phyloP scores from a whole-genome alignment of 2,113 vertebrate genomes.

The Lipotes vexillifer region DNA sequence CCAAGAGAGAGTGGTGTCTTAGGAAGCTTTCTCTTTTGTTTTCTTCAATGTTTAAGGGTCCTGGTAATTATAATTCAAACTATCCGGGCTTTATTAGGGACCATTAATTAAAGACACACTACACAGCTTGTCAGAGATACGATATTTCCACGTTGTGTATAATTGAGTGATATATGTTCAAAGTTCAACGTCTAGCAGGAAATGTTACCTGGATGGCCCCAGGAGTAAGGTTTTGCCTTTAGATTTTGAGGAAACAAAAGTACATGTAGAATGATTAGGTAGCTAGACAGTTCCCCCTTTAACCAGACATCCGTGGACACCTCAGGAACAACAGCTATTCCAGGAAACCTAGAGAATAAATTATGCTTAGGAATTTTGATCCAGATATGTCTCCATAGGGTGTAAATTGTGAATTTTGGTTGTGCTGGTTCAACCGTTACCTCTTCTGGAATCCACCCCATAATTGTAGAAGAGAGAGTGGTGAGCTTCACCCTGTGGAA shows the following conservation, averaged over 20 bases:
- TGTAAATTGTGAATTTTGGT: slow-evolving; percentile 6
- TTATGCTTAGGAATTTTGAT: slow-evolving; percentile 55
- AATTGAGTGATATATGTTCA: slow-evolving; percentile 46
- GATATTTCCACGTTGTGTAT: background rate
- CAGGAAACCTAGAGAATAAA: slow-evolving; percentile 69
- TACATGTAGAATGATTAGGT: slow-evolving; percentile 65
- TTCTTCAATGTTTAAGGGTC: background rate
- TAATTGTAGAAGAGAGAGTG: slow-evolving; percentile 24
- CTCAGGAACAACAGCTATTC: slow-evolving; percentile 65
- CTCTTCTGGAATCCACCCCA: slow-evolving; percentile 41
- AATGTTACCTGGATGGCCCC: background rate
- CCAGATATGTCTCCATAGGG: slow-evolving; percentile 47
- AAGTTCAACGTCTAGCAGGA: slow-evolving; percentile 44
- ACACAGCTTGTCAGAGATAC: slow-evolving; percentile 30
- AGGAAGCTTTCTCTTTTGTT: background rate
- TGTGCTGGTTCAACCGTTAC: background rate
- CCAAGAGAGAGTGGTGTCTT: background rate
- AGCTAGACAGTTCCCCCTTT: slow-evolving; percentile 68
- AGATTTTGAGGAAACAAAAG: slow-evolving; percentile 66
- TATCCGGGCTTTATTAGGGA: background rate
- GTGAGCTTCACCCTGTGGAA: background rate
- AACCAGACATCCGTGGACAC: slow-evolving; percentile 61
- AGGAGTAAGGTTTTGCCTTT: slow-evolving; percentile 46
- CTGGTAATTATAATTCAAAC: background rate
- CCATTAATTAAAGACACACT: background rate